A percentile compares a stretch with the other conserved stretches of the same genome.
These are phyloP conservation scores for Maniola hyperantus DNA, from an alignment of 2,888 invertebrate species.

Conservation along the genomic window DNA sequence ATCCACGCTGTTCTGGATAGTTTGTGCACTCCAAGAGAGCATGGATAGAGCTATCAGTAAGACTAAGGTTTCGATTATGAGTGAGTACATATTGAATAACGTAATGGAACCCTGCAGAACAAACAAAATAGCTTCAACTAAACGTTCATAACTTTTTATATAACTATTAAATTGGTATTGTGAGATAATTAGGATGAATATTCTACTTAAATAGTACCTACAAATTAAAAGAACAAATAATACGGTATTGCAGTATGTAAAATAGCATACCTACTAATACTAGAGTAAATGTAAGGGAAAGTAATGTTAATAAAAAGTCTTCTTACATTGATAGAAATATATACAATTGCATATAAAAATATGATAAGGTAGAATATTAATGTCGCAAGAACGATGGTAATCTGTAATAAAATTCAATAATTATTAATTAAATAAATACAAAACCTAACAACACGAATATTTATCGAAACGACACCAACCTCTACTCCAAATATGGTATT, in stretches of 20 bases:
- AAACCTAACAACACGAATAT: too few species aligned
- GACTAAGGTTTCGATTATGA: conserved; percentile 31
- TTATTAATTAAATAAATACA: neutral
- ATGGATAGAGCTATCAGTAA: conserved; percentile 43
- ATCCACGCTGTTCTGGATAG: conserved; percentile 43
- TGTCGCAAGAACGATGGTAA: conserved; percentile 27
- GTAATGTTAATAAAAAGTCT: too few species aligned
- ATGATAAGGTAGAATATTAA: conserved; percentile 13
- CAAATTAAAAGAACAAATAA: too few species aligned
- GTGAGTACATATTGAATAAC: conserved; percentile 18
- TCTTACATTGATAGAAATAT: conserved; percentile 18
- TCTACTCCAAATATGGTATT: conserved; percentile 33
- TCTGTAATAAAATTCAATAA: conserved; percentile 22
- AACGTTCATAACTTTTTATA: neutral
- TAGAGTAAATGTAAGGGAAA: too few species aligned
- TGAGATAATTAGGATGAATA: neutral
- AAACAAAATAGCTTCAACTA: neutral
- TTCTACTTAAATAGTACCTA: neutral
- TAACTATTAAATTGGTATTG: neutral
- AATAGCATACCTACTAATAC: too few species aligned
- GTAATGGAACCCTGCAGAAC: neutral
- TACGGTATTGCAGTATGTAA: too few species aligned
- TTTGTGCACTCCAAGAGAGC: conserved; percentile 48
- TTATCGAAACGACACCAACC: conserved; percentile 5
- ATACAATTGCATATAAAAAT: conserved; percentile 17